Base-by-base conservation (phyloP, 2,888 invertebrate species). In the Ochropacha duplaris region DNA sequence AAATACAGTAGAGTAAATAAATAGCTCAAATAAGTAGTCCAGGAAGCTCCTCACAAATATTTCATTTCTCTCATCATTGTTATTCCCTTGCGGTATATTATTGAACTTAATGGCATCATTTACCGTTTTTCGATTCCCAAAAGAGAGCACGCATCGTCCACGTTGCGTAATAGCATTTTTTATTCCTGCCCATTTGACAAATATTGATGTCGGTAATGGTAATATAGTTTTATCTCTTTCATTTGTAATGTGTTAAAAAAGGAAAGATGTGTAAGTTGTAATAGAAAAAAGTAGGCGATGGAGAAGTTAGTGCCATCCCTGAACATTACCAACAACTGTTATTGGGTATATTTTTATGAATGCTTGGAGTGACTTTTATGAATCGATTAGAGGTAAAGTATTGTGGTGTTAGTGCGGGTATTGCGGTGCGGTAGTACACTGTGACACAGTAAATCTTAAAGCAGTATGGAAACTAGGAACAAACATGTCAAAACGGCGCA, bases 71-170 rank as follows among this genome's bases (percentile, higher is more conserved):
- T 64, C 60, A 74, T 76, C 66, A 74, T 75, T 74, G 71, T 76
- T 69, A 80, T 76, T 85, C 89, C 87, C 87, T 77, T 76, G 83
- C 65, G 86, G 85, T 84, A 74, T 81, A 83, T 86, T 86, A 88
- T 86, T 84, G 84, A 84, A 79, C 79, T 77, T 90, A 92, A 92
- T 91, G 87, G 86, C 83, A 84, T 87, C 86, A 90, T 91, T 91
- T 87, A 87, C 81, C 79, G 83, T 83, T 83, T 83, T 86, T 77
- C 74, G 71, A 82, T 78, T 69, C 77, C 76, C 86, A 78, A 85
- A 83, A 68, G 80, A 83, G 74, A 78, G 74, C 72, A 66, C 62
- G 72, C 66, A 74, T 68, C 72, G 69, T 80, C 71, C 68, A 62
- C 65, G 70, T 76, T 68, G 67, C 67, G 69, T 79, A 74, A 76